phyloP scores from a whole-genome alignment of 1,140 invertebrate genomes.

The Platyura marginata region DNA sequence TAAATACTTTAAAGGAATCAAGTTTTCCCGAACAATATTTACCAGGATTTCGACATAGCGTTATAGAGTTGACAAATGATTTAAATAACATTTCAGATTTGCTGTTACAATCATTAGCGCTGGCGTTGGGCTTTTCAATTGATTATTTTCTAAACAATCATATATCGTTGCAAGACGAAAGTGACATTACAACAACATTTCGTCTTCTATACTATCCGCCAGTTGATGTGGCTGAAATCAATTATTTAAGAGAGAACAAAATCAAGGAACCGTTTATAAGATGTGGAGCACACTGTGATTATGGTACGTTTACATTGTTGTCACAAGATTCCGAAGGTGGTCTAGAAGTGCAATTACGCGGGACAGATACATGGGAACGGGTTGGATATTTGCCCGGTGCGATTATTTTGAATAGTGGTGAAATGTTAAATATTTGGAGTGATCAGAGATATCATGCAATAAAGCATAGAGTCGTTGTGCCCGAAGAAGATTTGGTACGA shows the following conservation, averaged over 20 bases:
- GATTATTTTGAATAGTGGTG: conserved; percentile 59
- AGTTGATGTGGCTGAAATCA: conserved; percentile 23
- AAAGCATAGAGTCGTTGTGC: conserved; percentile 51
- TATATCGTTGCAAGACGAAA: conserved; percentile 33
- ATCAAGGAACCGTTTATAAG: neutral
- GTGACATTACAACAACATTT: conserved; percentile 42
- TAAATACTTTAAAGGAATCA: conserved; percentile 33
- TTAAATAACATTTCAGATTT: conserved; percentile 44
- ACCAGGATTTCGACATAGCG: conserved; percentile 38
- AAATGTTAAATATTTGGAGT: conserved; percentile 60
- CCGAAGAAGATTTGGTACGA: conserved; percentile 35
- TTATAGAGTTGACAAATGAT: conserved; percentile 39
- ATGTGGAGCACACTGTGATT: conserved; percentile 30
- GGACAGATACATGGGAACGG: conserved; percentile 47
- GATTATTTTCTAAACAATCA: conserved; percentile 38
- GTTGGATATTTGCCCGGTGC: conserved; percentile 61
- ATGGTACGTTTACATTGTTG: conserved; percentile 53
- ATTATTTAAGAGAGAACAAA: neutral
- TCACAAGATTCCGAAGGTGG: conserved; percentile 46
- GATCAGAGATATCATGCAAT: conserved; percentile 46
- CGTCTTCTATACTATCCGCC: conserved; percentile 51
- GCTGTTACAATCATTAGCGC: conserved; percentile 40
- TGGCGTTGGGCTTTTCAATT: conserved; percentile 25
- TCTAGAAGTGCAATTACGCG: conserved; percentile 38
- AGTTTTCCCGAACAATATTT: conserved; percentile 43